These are phyloP conservation scores for Hetaerina titia DNA, from an alignment of 2,888 invertebrate genomes.

Conservation along the genomic window DNA sequence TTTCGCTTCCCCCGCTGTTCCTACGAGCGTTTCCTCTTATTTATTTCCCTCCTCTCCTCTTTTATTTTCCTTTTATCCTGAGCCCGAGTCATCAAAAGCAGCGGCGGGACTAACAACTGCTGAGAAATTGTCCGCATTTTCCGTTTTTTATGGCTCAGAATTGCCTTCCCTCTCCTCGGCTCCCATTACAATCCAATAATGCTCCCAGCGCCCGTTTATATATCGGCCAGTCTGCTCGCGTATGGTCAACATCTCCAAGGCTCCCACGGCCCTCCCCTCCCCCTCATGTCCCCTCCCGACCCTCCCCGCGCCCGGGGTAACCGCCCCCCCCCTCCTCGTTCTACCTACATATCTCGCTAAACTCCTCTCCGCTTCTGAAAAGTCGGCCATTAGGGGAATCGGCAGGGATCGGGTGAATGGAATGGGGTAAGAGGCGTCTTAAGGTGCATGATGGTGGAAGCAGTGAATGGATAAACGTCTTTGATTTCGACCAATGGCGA, in stretches of 20 bases:
- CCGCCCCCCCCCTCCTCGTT: neutral
- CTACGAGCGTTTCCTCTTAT: neutral
- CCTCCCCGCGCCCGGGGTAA: neutral
- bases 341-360: neutral
- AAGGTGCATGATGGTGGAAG: no score
- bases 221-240: neutral
- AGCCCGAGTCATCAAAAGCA: neutral
- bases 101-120: constrained; percentile 46
- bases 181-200: constrained; percentile 61
- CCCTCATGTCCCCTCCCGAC: neutral
- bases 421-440: no score
- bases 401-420: no score
- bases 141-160: constrained; percentile 10
- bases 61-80: constrained; percentile 4
- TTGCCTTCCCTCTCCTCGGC: neutral
- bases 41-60: neutral
- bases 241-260: neutral
- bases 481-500: no score
- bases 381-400: no score
- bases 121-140: neutral
- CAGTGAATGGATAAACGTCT: no score
- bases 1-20: neutral
- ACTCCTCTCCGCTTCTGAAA: neutral
- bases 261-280: neutral
- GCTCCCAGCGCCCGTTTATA: neutral